Evolutionary conservation across 2,113 vertebrate species (phyloP), one percentile per base, ranked within the genome.

Genomic region (Sakesphorus luctuosus): DNA sequence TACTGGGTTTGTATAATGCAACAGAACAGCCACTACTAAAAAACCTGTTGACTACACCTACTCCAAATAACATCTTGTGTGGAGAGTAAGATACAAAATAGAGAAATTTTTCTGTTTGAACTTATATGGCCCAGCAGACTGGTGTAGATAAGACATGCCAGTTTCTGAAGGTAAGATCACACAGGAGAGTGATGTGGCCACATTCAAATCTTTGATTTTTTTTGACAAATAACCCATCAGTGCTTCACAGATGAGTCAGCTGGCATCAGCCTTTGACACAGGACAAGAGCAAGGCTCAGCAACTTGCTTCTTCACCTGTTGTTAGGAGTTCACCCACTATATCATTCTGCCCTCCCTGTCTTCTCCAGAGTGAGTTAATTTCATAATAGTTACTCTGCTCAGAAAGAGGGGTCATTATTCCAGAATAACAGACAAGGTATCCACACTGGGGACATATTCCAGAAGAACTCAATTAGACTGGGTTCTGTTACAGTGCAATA

Each of bases 231-330:
- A 56, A 52, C 7, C 4, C 18, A 69, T 9, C 13, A n/a, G 11
- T 33, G 18, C 15, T 72, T 61, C 31, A 65, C 1, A 0, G 7
- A 13, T 1, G 0, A 52, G 23, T 19, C n/a, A 46, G 9, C 24
- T 47, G 15, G 35, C 25, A 36, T 29, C 49, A 69, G 28, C 19
- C 43, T 89, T 89, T 87, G 33, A 38, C 43, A 84, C 3, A 55
- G 29, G 46, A 28, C 58, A 84, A 47, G 24, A 44, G 4, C 16
- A 47, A 75, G 18, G 29, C 17, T 79, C 47, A 59, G 47, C 3
- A 29, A 3, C 3, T 73, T 79, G 4, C 12, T 82, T 72, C 29
- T 49, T 36, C 49, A 66, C 18, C 11, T 66, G 25, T 25, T 4
- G 0, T 36, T 50, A 73, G n/a, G 25, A 59, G 4, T 26, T 93